Conservation (phyloP, 2,888 invertebrate genomes). For the Mythimna albipuncta region DNA sequence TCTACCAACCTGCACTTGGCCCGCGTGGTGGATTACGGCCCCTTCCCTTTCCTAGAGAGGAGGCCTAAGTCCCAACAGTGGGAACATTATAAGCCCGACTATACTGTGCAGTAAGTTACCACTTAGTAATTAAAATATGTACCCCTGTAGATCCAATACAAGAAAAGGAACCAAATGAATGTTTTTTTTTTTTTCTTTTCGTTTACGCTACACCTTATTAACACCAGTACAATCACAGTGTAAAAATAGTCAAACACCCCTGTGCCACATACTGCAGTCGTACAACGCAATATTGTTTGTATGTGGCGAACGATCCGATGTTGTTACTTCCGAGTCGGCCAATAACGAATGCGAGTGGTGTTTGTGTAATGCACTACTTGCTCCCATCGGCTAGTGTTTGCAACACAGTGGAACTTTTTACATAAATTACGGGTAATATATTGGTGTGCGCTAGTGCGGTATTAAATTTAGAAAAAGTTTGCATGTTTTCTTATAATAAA, state of each 20-base stretch:
- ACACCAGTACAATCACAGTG: neutral
- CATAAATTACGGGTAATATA: conserved; percentile 56
- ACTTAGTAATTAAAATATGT: no score
- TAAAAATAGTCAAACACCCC: conserved; percentile 23
- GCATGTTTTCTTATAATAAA: conserved; percentile 36
- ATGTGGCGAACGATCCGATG: conserved; percentile 58
- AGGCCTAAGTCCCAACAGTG: no score
- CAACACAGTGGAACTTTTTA: conserved; percentile 53
- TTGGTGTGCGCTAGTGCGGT: conserved; percentile 24
- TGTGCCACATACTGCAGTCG: conserved; percentile 9
- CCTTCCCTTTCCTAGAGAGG: no score
- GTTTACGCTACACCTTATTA: neutral
- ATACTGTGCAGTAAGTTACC: no score
- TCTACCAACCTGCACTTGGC: no score
- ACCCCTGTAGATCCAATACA: no score
- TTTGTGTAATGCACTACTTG: conserved; percentile 76
- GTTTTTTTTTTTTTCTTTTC: neutral
- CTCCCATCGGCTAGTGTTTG: conserved; percentile 44
- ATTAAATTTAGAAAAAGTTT: conserved; percentile 44
- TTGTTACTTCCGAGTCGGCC: conserved; percentile 62
- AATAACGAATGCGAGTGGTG: conserved; percentile 73
- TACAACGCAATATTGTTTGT: conserved; percentile 60
- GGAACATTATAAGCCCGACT: no score
- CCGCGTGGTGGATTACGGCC: no score
- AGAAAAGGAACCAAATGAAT: neutral